phyloP scores from a whole-genome alignment of 2,113 vertebrate genomes.

The Polypterus bichir region DNA sequence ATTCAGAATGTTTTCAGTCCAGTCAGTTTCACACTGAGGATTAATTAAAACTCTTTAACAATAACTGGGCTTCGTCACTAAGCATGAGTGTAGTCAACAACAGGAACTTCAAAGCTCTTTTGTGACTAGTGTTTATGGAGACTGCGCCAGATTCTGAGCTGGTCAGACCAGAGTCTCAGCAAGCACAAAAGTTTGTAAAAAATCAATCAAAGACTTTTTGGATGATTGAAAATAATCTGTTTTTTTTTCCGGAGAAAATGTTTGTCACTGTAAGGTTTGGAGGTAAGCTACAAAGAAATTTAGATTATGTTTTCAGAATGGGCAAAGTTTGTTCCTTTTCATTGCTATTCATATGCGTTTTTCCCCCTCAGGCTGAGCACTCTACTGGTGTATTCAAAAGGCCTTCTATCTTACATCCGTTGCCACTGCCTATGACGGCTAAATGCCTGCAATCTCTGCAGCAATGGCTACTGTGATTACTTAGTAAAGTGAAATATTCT shows the following conservation, averaged over 20 bases:
- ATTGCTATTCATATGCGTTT: too few relatives aligned
- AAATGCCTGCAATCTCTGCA: too few relatives aligned
- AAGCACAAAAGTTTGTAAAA: background rate
- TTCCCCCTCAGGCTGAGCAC: too few relatives aligned
- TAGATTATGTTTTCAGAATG: too few relatives aligned
- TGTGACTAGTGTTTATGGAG: slow-evolving; percentile 14
- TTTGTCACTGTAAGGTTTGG: slow-evolving; percentile 43
- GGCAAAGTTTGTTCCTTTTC: too few relatives aligned
- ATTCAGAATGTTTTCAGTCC: too few relatives aligned
- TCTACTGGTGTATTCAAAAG: too few relatives aligned
- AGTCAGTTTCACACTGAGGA: background rate
- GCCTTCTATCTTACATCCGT: too few relatives aligned
- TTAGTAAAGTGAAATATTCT: too few relatives aligned
- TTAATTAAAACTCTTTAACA: slow-evolving; percentile 1
- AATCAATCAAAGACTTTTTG: background rate
- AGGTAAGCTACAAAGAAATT: slow-evolving; percentile 30
- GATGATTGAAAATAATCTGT: background rate
- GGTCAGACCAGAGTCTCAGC: background rate
- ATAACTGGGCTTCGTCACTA: slow-evolving; percentile 24
- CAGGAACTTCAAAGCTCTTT: slow-evolving; percentile 19
- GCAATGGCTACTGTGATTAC: too few relatives aligned
- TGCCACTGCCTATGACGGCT: too few relatives aligned
- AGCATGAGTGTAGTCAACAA: slow-evolving; percentile 24
- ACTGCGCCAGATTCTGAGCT: slow-evolving; percentile 7
- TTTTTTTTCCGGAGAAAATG: slow-evolving; percentile 25